A percentile compares a stretch with the other conserved stretches of the same genome.
Evolutionary conservation across 2,113 vertebrate species (phyloP).

Genomic region (Ceyx melanurus): DNA sequence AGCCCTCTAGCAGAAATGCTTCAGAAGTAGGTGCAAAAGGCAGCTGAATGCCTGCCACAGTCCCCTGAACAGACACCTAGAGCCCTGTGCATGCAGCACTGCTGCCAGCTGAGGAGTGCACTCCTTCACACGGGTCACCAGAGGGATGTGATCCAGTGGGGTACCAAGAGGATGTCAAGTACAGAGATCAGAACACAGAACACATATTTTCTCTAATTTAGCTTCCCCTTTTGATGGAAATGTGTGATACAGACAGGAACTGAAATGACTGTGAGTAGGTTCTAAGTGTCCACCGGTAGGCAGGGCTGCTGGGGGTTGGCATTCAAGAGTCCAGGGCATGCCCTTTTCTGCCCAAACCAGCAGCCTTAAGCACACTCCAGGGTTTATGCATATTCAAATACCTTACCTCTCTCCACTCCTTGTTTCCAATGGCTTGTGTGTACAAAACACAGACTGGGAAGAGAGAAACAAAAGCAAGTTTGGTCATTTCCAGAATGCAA

Average conservation of each 20-base stretch:
- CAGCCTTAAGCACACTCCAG: background rate
- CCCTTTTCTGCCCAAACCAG: background rate
- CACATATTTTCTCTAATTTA: background rate
- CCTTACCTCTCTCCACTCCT: constrained; percentile 98
- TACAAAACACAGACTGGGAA: constrained; percentile 95
- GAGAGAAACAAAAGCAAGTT: background rate
- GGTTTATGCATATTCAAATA: background rate
- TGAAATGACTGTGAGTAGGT: background rate
- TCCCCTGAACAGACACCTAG: background rate
- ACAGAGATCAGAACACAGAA: background rate
- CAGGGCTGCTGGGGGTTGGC: background rate
- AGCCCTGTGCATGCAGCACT: background rate
- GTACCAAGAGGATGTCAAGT: background rate
- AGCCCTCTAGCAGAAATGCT: background rate
- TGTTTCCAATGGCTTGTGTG: constrained; percentile 93
- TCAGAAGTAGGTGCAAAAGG: too few relatives aligned
- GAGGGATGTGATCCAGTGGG: background rate
- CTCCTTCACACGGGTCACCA: background rate
- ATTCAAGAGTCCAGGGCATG: background rate
- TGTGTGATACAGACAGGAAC: rapidly evolving
- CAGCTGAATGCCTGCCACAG: background rate
- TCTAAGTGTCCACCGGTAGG: background rate
- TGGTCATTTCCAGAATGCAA: background rate
- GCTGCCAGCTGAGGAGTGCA: background rate
- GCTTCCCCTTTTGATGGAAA: background rate